Percentiles rank a stretch among this genome's conserved stretches.
Evolutionary conservation across 1,140 invertebrate species (phyloP).

Genomic region (Ceratosolen solmsi): DNA sequence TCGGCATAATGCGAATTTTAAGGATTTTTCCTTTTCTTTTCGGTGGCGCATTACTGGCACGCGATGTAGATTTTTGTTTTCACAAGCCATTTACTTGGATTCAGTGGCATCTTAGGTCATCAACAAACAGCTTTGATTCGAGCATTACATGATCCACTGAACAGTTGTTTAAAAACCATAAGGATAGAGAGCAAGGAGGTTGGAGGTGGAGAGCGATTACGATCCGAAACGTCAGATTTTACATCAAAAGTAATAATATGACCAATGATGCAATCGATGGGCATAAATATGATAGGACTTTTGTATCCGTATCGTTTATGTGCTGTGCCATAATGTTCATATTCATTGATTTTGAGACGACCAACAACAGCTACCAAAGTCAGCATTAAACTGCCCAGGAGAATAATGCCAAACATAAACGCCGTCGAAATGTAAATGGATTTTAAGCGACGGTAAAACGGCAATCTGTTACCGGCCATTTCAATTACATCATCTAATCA

Average conservation of each 20-base stretch:
- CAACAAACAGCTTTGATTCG: not conserved
- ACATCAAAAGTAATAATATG: not conserved
- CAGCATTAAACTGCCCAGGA: too few species aligned
- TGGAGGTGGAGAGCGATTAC: not conserved
- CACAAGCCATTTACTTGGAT: not conserved
- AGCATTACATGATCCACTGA: not conserved
- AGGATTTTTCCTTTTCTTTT: not conserved
- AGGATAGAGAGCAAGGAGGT: not conserved
- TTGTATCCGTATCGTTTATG: not conserved
- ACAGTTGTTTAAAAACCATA: not conserved
- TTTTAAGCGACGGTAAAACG: not conserved
- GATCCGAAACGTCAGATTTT: not conserved
- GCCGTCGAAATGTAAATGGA: not conserved
- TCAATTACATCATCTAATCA: slow-evolving; percentile 2
- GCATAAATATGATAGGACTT: not conserved
- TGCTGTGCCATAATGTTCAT: not conserved
- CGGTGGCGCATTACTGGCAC: not conserved
- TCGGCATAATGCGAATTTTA: not conserved
- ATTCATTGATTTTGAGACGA: not conserved
- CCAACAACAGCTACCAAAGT: not conserved
- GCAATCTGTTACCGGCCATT: not conserved
- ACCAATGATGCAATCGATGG: not conserved
- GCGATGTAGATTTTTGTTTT: not conserved
- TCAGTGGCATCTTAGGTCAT: not conserved
- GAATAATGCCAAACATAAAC: too few species aligned